phyloP scores from a whole-genome alignment of 2,113 vertebrate genomes.

The Leuciscus idus region DNA sequence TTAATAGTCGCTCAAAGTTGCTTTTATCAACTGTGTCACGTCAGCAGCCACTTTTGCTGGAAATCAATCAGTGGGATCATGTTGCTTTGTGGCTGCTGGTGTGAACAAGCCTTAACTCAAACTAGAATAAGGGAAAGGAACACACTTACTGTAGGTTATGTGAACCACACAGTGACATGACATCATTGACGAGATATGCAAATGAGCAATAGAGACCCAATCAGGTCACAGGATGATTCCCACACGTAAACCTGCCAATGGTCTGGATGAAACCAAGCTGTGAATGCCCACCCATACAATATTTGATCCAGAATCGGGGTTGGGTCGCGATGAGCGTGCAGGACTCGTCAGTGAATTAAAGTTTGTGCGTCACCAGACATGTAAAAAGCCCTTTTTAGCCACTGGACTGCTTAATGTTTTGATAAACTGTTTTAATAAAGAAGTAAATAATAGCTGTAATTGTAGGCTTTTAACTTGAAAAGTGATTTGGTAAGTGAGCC shows the following conservation, averaged over 20 bases:
- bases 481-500: no score
- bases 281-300: not conserved
- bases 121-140: no score
- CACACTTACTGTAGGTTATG: no score
- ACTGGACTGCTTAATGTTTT: no score
- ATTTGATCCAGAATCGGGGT: not conserved
- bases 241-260: not conserved
- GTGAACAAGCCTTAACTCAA: not conserved
- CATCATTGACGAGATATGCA: not conserved
- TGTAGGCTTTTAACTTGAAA: no score
- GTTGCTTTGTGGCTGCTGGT: not conserved
- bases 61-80: not conserved
- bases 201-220: not conserved
- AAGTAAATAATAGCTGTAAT: no score
- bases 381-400: no score
- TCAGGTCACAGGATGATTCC: no score
- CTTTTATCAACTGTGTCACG: not conserved
- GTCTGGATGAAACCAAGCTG: not conserved
- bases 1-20: not conserved
- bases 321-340: no score
- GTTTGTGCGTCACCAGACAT: no score
- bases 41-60: not conserved
- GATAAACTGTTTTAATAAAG: no score
- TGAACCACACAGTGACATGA: not conserved
- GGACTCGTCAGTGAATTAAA: not conserved